phyloP scores from a whole-genome alignment of 2,113 vertebrate species.

The Panthera leo region DNA sequence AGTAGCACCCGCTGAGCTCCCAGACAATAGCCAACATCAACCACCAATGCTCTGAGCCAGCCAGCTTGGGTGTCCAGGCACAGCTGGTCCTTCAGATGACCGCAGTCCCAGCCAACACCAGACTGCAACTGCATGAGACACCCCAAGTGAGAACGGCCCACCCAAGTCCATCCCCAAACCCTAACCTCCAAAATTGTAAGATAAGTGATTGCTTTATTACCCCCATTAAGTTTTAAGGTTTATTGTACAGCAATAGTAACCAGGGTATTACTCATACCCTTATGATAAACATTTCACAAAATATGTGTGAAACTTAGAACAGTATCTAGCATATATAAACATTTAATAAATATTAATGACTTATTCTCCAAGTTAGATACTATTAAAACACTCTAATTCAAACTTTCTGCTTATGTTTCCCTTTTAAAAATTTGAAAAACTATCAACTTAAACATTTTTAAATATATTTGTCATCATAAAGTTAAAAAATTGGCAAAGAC shows the following conservation, averaged over 20 bases:
- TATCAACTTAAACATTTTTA: not conserved
- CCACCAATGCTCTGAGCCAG: not conserved
- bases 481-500: not conserved
- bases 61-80: not conserved
- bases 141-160: not conserved
- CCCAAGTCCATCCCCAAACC: not conserved
- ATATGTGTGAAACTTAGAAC: not conserved
- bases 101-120: not conserved
- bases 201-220: not conserved
- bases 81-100: not conserved
- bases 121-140: too few relatives aligned
- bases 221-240: not conserved
- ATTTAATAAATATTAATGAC: slow-evolving; percentile 1
- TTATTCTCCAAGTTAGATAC: not conserved
- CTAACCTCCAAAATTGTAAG: not conserved
- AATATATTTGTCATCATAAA: not conserved
- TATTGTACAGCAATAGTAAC: not conserved
- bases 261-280: not conserved
- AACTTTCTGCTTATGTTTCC: not conserved
- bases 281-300: slow-evolving; percentile 30
- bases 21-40: not conserved
- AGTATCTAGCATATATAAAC: not conserved
- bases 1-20: not conserved
- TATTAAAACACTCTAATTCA: not conserved
- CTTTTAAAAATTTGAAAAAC: slow-evolving; percentile 30